Percentiles rank a stretch among this genome's conserved stretches.
Evolutionary conservation across 2,888 invertebrate species (phyloP).

Genomic region (Eupithecia tripunctaria): DNA sequence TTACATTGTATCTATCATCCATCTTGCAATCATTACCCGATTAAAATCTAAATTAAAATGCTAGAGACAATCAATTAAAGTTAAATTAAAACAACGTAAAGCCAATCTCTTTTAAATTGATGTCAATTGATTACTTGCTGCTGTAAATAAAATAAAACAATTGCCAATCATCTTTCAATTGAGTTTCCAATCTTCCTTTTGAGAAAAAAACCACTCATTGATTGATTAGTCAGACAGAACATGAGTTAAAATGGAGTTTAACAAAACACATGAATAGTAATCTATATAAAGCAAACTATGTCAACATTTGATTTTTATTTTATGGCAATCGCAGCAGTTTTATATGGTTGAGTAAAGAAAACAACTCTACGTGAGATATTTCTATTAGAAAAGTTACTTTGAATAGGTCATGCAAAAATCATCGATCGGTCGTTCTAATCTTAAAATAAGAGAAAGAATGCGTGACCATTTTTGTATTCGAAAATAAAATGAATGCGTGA

Average conservation of each 20-base stretch:
- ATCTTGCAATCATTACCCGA: slow-evolving; percentile 15
- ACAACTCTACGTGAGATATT: slow-evolving; percentile 24
- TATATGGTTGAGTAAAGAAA: neutral
- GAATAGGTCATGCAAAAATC: neutral
- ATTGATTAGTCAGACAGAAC: slow-evolving; percentile 29
- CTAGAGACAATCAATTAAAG: slow-evolving; percentile 27
- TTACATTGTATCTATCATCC: neutral
- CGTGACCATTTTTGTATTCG: slow-evolving; percentile 4
- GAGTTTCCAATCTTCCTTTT: slow-evolving; percentile 25
- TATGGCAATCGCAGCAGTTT: slow-evolving; percentile 18
- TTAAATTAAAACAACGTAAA: slow-evolving; percentile 31
- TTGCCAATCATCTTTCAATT: slow-evolving; percentile 32
- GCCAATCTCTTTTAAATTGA: slow-evolving; percentile 47
- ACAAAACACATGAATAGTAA: slow-evolving; percentile 22
- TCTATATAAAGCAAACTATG: slow-evolving; percentile 36
- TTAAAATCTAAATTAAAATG: slow-evolving; percentile 6
- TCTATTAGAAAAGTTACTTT: slow-evolving; percentile 5
- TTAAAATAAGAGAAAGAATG: neutral
- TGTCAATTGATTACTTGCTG: slow-evolving; percentile 46
- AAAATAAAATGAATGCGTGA: slow-evolving; percentile 13
- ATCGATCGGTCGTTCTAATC: neutral
- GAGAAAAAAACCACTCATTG: slow-evolving; percentile 24
- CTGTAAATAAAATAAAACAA: slow-evolving; percentile 28
- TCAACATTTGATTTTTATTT: slow-evolving; percentile 35
- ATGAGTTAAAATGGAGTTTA: slow-evolving; percentile 37